phyloP scores from a whole-genome alignment of 2,888 invertebrate genomes.

The Mimumesa dahlbomi region DNA sequence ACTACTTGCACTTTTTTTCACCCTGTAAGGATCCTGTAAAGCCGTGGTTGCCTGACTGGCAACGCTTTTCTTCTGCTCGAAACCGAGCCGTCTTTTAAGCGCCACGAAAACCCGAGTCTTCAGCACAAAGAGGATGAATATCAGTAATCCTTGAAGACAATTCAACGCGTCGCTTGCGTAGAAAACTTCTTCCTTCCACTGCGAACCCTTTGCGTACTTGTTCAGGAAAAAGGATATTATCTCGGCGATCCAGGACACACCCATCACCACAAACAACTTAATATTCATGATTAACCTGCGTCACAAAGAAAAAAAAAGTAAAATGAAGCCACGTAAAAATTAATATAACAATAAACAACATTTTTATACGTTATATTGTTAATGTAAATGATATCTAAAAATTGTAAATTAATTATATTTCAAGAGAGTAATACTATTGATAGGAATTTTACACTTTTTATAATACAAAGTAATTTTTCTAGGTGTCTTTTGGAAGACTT shows the following conservation, averaged over 20 bases:
- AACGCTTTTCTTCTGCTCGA: slow-evolving; percentile 17
- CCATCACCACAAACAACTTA: slow-evolving; percentile 90
- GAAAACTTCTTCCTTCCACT: slow-evolving; percentile 66
- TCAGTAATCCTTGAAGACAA: slow-evolving; percentile 86
- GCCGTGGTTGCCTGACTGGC: slow-evolving; percentile 46
- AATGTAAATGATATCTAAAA: no score
- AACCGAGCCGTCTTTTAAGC: slow-evolving; percentile 82
- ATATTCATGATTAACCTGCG: slow-evolving; percentile 86
- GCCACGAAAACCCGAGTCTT: slow-evolving; percentile 85
- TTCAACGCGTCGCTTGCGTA: slow-evolving; percentile 85
- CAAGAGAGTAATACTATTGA: no score
- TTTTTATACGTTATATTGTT: no score
- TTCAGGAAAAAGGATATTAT: slow-evolving; percentile 65
- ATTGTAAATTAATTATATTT: no score
- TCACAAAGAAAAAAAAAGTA: no score
- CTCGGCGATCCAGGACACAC: slow-evolving; percentile 86
- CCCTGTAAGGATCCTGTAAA: slow-evolving; percentile 65
- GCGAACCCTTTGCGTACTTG: slow-evolving; percentile 44
- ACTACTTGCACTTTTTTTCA: slow-evolving; percentile 69
- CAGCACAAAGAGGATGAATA: slow-evolving; percentile 87
- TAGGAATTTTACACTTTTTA: no score
- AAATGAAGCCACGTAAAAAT: no score
- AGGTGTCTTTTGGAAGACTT: no score
- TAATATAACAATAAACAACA: no score
- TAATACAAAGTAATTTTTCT: no score